phyloP scores from a whole-genome alignment of 2,888 invertebrate genomes.

The Nowickia ferox region DNA sequence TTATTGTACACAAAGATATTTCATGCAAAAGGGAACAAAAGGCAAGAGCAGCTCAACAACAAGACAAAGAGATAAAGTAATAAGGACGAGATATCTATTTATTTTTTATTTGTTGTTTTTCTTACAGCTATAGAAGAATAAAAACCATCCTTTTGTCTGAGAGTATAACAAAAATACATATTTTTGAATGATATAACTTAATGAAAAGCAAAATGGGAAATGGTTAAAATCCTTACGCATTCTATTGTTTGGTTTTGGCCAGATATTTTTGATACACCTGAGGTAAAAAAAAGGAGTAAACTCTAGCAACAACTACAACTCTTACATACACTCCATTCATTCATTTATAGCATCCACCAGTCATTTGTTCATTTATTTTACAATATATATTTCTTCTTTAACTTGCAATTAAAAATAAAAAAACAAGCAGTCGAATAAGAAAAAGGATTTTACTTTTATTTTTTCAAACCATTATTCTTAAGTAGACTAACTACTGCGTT shows the following conservation, averaged over 20 bases:
- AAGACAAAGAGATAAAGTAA: background rate
- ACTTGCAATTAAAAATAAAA: background rate
- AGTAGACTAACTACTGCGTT: background rate
- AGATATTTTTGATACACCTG: constrained; percentile 44
- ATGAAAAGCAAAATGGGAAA: constrained; percentile 15
- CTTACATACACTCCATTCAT: constrained; percentile 6
- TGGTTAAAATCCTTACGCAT: constrained; percentile 23
- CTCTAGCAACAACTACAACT: background rate
- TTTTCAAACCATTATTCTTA: constrained; percentile 48
- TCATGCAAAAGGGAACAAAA: background rate
- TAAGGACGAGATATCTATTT: constrained; percentile 21
- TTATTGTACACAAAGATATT: constrained; percentile 18
- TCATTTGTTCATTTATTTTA: constrained; percentile 59
- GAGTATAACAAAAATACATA: constrained; percentile 6
- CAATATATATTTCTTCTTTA: constrained; percentile 37
- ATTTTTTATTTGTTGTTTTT: background rate
- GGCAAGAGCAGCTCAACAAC: background rate
- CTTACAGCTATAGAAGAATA: constrained; percentile 1
- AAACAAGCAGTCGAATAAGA: constrained; percentile 27
- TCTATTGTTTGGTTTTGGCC: constrained; percentile 37
- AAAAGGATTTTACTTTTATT: constrained; percentile 46
- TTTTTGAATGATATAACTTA: constrained; percentile 27
- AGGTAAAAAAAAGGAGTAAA: background rate
- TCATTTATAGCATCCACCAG: constrained; percentile 19
- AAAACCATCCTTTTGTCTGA: constrained; percentile 51